phyloP scores from a whole-genome alignment of 2,888 invertebrate species.

The Lymantria dispar region DNA sequence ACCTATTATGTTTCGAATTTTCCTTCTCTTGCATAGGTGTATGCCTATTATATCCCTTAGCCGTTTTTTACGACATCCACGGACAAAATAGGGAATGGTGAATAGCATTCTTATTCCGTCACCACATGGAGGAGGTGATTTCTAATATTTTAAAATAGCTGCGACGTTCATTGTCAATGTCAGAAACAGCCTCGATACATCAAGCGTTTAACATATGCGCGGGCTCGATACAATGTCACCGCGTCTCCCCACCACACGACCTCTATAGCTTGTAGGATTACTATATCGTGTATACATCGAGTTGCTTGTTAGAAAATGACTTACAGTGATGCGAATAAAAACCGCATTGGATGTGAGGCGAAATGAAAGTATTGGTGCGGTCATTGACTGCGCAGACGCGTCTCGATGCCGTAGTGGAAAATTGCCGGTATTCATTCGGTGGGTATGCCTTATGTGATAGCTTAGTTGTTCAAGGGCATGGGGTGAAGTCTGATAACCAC shows the following conservation, averaged over 20 bases:
- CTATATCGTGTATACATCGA: constrained; percentile 18
- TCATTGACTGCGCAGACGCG: constrained; percentile 45
- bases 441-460: constrained; percentile 21
- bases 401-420: constrained; percentile 42
- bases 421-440: constrained; percentile 29
- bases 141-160: too few species aligned
- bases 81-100: too few species aligned
- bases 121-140: too few species aligned
- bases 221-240: constrained; percentile 37
- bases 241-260: constrained; percentile 12
- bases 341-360: constrained; percentile 18
- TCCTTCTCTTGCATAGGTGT: too few species aligned
- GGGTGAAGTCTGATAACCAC: constrained; percentile 15
- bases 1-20: too few species aligned
- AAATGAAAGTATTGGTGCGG: constrained; percentile 45
- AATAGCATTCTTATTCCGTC: too few species aligned
- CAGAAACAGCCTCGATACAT: constrained; percentile 29
- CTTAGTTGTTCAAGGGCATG: constrained; percentile 30
- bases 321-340: constrained; percentile 13
- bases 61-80: too few species aligned
- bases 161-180: constrained; percentile 43
- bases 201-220: constrained; percentile 28
- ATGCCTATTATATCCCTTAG: too few species aligned
- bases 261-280: constrained; percentile 20
- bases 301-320: not conserved